Evolutionary conservation across 1,140 invertebrate species (phyloP).

Genomic region (Myzus persicae): DNA sequence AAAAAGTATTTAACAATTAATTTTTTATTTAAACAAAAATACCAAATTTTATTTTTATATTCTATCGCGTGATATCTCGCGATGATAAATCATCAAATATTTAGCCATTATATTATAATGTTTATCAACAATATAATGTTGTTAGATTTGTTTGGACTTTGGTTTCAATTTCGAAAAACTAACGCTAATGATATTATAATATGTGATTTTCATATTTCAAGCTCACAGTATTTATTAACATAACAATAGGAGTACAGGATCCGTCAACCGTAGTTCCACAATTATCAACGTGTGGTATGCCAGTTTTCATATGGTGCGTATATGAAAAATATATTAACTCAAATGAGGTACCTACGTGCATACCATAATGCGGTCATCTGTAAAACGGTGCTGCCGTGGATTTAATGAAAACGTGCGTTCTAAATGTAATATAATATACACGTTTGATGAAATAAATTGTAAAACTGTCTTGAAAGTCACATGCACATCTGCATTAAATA

Average conservation of each 20-base stretch:
- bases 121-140: background rate
- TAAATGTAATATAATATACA: background rate
- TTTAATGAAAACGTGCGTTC: background rate
- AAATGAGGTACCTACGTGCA: background rate
- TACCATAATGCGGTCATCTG: background rate
- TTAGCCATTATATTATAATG: background rate
- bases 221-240: background rate
- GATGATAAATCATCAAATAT: too few species aligned
- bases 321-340: constrained; percentile 1
- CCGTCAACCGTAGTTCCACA: background rate
- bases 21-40: background rate
- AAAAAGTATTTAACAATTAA: background rate
- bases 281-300: background rate
- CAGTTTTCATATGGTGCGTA: background rate
- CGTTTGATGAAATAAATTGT: background rate
- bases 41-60: background rate
- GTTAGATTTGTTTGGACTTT: background rate
- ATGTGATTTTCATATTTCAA: background rate
- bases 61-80: background rate
- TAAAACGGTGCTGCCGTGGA: background rate
- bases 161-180: background rate
- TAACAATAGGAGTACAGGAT: background rate
- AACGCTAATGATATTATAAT: background rate
- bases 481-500: background rate
- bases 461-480: background rate